phyloP scores from a whole-genome alignment of 2,888 invertebrate species.

The Spicauda simplicius region DNA sequence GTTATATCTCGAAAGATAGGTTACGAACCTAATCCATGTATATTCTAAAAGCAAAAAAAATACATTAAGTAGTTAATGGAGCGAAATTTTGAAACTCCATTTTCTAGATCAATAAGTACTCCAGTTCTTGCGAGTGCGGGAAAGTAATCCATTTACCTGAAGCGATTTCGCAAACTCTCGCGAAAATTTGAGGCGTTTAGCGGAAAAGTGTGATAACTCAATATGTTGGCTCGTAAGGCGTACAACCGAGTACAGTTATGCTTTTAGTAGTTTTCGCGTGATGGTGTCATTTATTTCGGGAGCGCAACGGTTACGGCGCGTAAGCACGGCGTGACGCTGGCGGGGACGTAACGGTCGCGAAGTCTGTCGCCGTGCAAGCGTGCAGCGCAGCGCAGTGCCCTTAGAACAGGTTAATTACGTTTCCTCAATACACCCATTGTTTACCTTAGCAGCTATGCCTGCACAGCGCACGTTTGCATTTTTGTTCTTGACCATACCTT shows the following conservation, averaged over 20 bases:
- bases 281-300: background rate
- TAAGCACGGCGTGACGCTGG: background rate
- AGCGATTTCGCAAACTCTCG: background rate
- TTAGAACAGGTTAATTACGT: too few species aligned
- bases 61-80: background rate
- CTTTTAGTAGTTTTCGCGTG: slow-evolving; percentile 1
- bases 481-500: too few species aligned
- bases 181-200: background rate
- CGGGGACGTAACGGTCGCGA: background rate
- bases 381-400: background rate
- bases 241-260: slow-evolving; percentile 1
- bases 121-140: background rate
- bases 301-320: slow-evolving; percentile 1
- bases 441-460: too few species aligned
- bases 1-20: too few species aligned
- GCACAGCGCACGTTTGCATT: too few species aligned
- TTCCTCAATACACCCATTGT: too few species aligned
- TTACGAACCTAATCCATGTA: too few species aligned
- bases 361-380: background rate
- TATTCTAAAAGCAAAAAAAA: too few species aligned
- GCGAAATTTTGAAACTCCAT: background rate
- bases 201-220: background rate
- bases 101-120: background rate
- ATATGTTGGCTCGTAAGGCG: background rate
- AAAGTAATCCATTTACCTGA: background rate